Evolutionary conservation across 2,888 invertebrate genomes (phyloP).

Genomic region (Candidula unifasciata): DNA sequence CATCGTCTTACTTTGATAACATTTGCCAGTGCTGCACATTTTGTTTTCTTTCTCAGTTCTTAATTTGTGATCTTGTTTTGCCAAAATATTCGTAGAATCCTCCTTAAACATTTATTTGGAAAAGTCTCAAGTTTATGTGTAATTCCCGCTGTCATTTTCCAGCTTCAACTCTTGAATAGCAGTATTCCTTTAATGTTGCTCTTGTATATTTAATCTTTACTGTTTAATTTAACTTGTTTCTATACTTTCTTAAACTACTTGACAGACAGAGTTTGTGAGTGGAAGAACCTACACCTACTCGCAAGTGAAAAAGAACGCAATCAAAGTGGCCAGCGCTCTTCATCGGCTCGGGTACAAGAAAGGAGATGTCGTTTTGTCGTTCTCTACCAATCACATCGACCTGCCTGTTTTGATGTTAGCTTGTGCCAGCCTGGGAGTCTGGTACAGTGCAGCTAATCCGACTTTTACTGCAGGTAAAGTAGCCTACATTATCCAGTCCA

Average conservation of each 20-base stretch:
- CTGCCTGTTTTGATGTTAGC: constrained; percentile 70
- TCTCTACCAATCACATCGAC: constrained; percentile 74
- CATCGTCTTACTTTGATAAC: no score
- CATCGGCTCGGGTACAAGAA: constrained; percentile 70
- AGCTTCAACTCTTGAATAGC: no score
- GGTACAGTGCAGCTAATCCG: constrained; percentile 70
- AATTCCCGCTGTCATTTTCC: no score
- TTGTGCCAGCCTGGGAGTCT: constrained; percentile 65
- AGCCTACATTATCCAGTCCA: no score
- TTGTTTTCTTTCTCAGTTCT: no score
- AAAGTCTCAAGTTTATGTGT: no score
- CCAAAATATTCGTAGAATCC: no score
- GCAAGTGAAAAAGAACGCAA: constrained; percentile 62
- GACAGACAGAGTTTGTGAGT: constrained; percentile 69
- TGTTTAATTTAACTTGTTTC: neutral
- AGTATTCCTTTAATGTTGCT: no score
- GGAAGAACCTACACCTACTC: constrained; percentile 68
- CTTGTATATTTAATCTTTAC: no score
- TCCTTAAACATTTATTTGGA: no score
- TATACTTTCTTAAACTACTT: neutral
- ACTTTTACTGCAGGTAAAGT: constrained; percentile 68
- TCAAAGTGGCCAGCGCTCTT: constrained; percentile 70
- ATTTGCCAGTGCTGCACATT: no score
- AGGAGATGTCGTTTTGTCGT: constrained; percentile 73
- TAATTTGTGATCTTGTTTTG: no score